Conservation (phyloP, 2,797 vertebrate species). For the Peromyscus attwateri region DNA sequence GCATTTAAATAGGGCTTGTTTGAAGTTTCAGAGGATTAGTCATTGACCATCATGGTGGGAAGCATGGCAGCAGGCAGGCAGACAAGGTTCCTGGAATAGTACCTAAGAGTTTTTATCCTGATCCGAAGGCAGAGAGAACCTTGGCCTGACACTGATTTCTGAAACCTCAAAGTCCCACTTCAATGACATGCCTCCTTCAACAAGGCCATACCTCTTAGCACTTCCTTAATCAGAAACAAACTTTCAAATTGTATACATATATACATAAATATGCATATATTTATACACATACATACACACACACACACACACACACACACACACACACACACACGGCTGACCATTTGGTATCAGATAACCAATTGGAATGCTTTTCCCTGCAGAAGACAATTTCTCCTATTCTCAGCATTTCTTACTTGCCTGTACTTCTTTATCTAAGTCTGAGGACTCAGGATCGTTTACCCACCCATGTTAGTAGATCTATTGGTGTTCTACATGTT, state of each 20-base stretch:
- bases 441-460: too few relatives aligned
- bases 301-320: not conserved
- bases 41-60: not conserved
- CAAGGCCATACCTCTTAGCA: not conserved
- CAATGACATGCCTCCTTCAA: too few relatives aligned
- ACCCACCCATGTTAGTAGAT: too few relatives aligned
- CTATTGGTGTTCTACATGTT: not conserved
- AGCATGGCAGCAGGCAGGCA: too few relatives aligned
- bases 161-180: too few relatives aligned
- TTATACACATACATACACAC: not conserved
- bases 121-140: not conserved
- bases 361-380: not conserved
- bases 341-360: not conserved
- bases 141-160: not conserved
- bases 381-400: too few relatives aligned
- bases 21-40: not conserved
- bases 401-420: not conserved
- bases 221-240: not conserved
- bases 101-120: not conserved
- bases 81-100: not conserved
- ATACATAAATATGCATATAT: not conserved
- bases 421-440: not conserved
- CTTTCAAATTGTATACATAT: not conserved
- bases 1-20: not conserved
- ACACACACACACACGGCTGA: too few relatives aligned